Evolutionary conservation across 2,888 invertebrate genomes (phyloP).

Genomic region (Balanococcus diminutus): DNA sequence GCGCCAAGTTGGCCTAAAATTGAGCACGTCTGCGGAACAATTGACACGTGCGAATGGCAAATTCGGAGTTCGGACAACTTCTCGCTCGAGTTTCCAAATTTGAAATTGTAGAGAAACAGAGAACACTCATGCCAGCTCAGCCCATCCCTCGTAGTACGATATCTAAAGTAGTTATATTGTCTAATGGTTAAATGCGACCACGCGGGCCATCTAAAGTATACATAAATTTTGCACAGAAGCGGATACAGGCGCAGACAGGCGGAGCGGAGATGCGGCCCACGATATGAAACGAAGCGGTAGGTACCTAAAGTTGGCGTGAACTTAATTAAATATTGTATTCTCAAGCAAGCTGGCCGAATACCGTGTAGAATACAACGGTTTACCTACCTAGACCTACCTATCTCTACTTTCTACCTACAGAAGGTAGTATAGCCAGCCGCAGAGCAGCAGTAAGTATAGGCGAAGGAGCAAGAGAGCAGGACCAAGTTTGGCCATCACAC

Average conservation of each 20-base stretch:
- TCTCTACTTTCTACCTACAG: not conserved
- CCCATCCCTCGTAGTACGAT: too few species aligned
- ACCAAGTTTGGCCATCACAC: slow-evolving; percentile 8
- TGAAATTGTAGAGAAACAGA: too few species aligned
- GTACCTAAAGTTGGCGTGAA: not conserved
- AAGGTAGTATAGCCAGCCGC: too few species aligned
- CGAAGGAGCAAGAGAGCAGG: not conserved
- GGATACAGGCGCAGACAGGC: not conserved
- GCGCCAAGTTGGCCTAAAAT: too few species aligned
- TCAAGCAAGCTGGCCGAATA: slow-evolving; percentile 1
- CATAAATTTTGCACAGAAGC: not conserved
- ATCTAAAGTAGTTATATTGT: too few species aligned
- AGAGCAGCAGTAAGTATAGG: not conserved
- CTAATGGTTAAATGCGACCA: not conserved
- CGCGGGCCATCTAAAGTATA: not conserved
- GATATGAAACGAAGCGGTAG: not conserved
- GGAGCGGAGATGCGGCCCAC: not conserved
- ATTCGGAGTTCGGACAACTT: too few species aligned
- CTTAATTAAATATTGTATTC: slow-evolving; percentile 38
- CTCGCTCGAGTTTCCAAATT: too few species aligned
- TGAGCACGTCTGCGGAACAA: too few species aligned
- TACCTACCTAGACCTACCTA: too few species aligned
- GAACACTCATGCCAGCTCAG: too few species aligned
- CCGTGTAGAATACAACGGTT: not conserved
- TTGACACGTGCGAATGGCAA: too few species aligned